Base-by-base conservation (phyloP, 2,797 vertebrate genomes). In the Mus caroli region DNA sequence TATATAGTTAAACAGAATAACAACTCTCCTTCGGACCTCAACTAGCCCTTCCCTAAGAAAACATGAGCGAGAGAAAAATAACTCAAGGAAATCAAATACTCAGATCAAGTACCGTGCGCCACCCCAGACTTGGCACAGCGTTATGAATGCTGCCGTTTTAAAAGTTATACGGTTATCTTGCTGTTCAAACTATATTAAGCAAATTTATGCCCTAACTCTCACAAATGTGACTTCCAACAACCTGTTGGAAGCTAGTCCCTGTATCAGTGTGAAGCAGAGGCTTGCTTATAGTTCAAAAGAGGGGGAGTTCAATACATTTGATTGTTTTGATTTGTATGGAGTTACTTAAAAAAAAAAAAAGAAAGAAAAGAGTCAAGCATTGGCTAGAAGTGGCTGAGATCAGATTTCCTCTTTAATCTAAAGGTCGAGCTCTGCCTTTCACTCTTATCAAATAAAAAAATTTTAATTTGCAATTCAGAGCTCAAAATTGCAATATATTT, bases 31-130 rank as follows among this genome's bases (percentile, higher is more conserved):
- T 93, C 90, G 79, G 97, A 93, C 60, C 90, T 91, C 90, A 93
- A 85, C 94, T 83, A 96, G 90, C 92, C 92, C 34, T 85, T 92
- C 50, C 94, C 94, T 97, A 96, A 93, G 91, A 97, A 96, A 97
- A 97, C 96, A 96, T n/a, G 62, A 64, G 77, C 40, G n/a, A 52
- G 88, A 94, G 91, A 95, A 96, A 97, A 94, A 54, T 76, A 96
- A 95, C 87, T 96, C 82, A 50, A 97, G 82, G 96, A 98, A 98
- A 98, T 96, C 96, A 92, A 97, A 97, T 84, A 87, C 87, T 96
- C 87, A 79, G 82, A 85, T 86, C 60, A 2, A 95, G 26, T 20
- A 73, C 43, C 43, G 52, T 82, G 94, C 58, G 52, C 85, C 96
- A 94, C 87, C 87, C 92, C 76, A 14, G 56, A 94, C n/a, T 91